A percentile compares a stretch with the other conserved stretches of the same genome.
phyloP scores from a whole-genome alignment of 2,797 vertebrate species.

The Brachyrhaphis roseni region DNA sequence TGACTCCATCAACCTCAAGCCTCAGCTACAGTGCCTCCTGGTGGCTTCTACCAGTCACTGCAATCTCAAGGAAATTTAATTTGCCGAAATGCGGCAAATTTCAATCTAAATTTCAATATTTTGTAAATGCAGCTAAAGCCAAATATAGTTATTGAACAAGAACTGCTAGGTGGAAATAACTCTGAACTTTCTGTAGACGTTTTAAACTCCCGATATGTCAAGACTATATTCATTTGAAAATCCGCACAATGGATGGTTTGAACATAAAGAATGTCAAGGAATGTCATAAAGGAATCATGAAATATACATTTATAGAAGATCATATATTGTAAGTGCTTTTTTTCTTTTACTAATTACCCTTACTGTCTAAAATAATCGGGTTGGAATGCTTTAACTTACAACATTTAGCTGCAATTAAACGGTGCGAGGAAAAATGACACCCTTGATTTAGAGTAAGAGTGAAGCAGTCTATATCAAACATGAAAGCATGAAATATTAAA shows the following conservation, averaged over 20 bases:
- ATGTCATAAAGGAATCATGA: neutral
- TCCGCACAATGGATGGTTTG: neutral
- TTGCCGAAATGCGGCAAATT: neutral
- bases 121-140: neutral
- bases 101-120: neutral
- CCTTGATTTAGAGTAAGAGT: neutral
- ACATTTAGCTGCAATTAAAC: neutral
- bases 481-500: neutral
- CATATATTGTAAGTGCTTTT: neutral
- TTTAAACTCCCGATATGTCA: neutral
- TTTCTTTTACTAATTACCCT: neutral
- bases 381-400: neutral
- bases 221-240: neutral
- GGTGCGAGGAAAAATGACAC: too few relatives aligned
- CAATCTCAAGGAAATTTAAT: constrained; percentile 2
- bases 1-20: constrained; percentile 14
- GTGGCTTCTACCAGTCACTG: constrained; percentile 59
- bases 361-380: neutral
- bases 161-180: neutral
- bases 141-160: too few relatives aligned
- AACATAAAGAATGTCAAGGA: neutral
- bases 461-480: neutral
- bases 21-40: constrained; percentile 63
- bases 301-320: constrained; percentile 17
- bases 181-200: neutral